phyloP scores from a whole-genome alignment of 2,113 vertebrate genomes.

The Gallinago undulata region DNA sequence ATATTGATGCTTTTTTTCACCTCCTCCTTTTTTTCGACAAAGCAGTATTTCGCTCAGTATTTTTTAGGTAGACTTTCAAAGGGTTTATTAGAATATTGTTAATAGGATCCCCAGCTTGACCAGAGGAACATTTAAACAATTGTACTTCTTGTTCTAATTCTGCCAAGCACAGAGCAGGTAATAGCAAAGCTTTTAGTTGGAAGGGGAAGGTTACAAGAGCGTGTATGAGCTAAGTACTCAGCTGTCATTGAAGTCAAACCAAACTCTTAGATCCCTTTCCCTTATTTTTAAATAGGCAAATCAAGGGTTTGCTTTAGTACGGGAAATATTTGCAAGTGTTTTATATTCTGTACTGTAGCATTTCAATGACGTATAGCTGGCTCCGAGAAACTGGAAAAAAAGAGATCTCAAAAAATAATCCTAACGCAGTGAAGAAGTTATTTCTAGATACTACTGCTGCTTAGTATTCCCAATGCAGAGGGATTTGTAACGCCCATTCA shows the following conservation, averaged over 20 bases:
- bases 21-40: not conserved
- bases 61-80: not conserved
- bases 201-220: not conserved
- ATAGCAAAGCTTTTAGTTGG: not conserved
- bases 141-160: not conserved
- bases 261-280: not conserved
- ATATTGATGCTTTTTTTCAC: too few relatives aligned
- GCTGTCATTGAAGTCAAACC: not conserved
- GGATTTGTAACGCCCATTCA: not conserved
- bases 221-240: not conserved
- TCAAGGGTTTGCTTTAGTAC: not conserved
- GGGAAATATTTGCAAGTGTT: not conserved
- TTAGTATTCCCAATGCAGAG: not conserved
- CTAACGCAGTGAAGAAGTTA: not conserved
- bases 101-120: not conserved
- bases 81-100: not conserved
- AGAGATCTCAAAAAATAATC: not conserved
- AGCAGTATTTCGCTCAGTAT: not conserved
- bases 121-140: not conserved
- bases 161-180: not conserved
- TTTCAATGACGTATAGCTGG: not conserved
- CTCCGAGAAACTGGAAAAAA: not conserved
- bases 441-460: not conserved
- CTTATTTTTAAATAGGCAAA: not conserved
- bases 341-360: not conserved